Evolutionary conservation across 2,113 vertebrate genomes (phyloP).

Genomic region (Tangachromis dhanisi): DNA sequence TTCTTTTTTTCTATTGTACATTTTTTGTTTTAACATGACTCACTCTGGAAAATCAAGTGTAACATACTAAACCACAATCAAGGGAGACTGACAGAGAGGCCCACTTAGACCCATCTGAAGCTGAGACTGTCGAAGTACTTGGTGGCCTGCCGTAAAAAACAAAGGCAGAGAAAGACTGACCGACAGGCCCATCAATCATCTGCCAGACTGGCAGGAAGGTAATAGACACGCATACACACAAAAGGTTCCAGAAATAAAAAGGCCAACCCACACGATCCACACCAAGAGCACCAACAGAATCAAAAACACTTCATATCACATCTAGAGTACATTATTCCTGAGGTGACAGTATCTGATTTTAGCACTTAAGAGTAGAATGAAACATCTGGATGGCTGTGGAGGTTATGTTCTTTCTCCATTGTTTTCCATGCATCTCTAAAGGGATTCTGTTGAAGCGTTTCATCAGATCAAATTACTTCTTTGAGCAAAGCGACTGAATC

Average conservation of each 20-base stretch:
- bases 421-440: neutral
- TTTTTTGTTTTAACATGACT: constrained; percentile 88
- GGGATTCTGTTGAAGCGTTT: neutral
- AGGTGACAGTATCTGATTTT: constrained; percentile 70
- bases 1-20: constrained; percentile 73
- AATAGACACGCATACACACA: constrained; percentile 61
- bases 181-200: neutral
- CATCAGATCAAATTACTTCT: neutral
- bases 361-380: constrained; percentile 48
- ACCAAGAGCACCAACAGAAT: constrained; percentile 66
- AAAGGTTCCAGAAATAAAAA: constrained; percentile 72
- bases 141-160: constrained; percentile 15
- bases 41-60: constrained; percentile 77
- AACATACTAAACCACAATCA: constrained; percentile 80
- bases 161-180: constrained; percentile 26
- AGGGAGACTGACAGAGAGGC: constrained; percentile 64
- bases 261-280: constrained; percentile 74
- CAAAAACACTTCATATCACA: constrained; percentile 65
- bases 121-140: neutral
- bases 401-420: neutral
- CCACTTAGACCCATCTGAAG: constrained; percentile 37
- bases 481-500: neutral
- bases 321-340: constrained; percentile 55
- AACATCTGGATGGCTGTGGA: constrained; percentile 6
- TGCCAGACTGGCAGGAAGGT: constrained; percentile 43